These are phyloP conservation scores for Falco columbarius DNA, from an alignment of 2,797 vertebrate genomes.

Conservation along the genomic window DNA sequence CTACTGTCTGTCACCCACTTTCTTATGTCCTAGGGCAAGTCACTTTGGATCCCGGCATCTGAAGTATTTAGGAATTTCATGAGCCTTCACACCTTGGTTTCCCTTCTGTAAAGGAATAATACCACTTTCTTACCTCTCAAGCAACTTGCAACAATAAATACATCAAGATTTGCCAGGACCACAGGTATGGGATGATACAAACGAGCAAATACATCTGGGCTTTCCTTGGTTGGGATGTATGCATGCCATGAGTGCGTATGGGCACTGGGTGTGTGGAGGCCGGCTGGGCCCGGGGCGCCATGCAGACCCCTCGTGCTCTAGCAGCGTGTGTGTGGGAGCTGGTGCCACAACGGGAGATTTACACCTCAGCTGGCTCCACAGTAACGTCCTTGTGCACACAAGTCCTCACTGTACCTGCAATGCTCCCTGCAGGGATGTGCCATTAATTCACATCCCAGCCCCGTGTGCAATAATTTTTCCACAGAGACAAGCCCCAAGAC, in stretches of 20 bases:
- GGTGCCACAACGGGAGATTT: neutral
- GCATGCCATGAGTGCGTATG: rapidly evolving
- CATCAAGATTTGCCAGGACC: neutral
- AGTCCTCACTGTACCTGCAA: constrained; percentile 18
- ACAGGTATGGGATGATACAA: neutral
- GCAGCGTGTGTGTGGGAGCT: rapidly evolving
- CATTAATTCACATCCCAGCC: constrained; percentile 26
- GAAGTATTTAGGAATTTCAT: neutral
- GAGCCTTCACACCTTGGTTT: neutral
- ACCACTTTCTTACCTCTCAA: neutral
- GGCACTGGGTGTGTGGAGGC: neutral
- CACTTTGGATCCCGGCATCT: neutral
- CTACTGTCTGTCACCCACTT: neutral
- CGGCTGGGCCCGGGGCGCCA: neutral
- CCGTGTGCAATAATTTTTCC: neutral
- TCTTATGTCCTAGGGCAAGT: neutral
- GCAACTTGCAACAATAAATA: neutral
- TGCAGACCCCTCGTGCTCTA: rapidly evolving
- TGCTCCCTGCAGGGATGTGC: neutral
- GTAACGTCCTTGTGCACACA: neutral
- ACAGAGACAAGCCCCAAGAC: neutral
- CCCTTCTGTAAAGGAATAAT: neutral
- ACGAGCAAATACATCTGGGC: rapidly evolving
- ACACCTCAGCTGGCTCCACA: neutral
- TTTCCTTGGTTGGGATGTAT: neutral